Base-by-base conservation (phyloP, 1,140 invertebrate genomes). In the Eufriesea mexicana region DNA sequence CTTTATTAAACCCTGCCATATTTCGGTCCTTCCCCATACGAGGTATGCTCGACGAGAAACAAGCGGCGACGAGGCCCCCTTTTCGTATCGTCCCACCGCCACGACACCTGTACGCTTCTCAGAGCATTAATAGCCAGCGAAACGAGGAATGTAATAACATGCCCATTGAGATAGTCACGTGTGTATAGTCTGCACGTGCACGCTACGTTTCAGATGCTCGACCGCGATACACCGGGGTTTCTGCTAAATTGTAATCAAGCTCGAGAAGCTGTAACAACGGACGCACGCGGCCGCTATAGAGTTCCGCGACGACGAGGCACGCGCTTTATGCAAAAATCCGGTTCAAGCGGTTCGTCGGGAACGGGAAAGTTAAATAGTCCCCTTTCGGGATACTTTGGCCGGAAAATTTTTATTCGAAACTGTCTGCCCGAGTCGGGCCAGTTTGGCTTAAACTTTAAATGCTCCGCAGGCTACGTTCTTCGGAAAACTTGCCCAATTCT, bases 1-100 rank as follows among this genome's bases (percentile, higher is more conserved):
- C 74, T 83, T 78, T 83, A 83, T 83, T 78, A 83, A 83, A 78
- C 66, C 75, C 10, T 45, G 47, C 66, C 55, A 78, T 77, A 78
- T 83, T 83, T 83, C 74, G 80, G 47, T 51, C 74, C 20, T 42
- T 45, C 20, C 72, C 45, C 45, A 14, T 67, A 66, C 72, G 78
- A 80, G 49, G 23, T 57, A 23, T 76, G n/a, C 79, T 47, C 35
- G 62, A 14, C 62, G 51, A 12, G 28, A 67, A 54, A 73, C 78
- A 54, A 54, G 25, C 64, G 2, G 9, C 77, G 42, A 35, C 51
- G 49, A 35, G 47, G 20, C 18, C 14, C 51, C 45, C 54, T 23
- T n/a, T 59, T 61, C 47, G 74, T 28, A 45, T 61, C 62, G 6
- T 20, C 25, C 14, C 0, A 5, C 16, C 7, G 57, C 28, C 66